phyloP scores from a whole-genome alignment of 1,140 invertebrate species.

The Drosophila nasuta region DNA sequence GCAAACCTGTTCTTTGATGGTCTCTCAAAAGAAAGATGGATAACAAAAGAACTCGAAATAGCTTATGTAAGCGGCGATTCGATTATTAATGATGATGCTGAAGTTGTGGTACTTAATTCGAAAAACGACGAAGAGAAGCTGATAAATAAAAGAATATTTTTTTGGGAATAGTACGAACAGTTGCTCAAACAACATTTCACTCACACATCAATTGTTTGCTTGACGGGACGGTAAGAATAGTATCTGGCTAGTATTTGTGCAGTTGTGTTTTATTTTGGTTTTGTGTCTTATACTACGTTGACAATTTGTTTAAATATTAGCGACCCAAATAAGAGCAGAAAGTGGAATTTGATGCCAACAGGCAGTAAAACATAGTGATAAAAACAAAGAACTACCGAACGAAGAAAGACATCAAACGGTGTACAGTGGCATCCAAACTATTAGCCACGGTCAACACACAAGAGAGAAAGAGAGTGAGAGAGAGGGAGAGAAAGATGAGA shows the following conservation, averaged over 20 bases:
- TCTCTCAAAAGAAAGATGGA: not conserved
- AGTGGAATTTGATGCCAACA: slow-evolving; percentile 69
- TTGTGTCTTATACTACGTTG: slow-evolving; percentile 13
- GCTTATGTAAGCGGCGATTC: slow-evolving; percentile 24
- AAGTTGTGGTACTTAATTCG: not conserved
- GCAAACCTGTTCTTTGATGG: slow-evolving; percentile 57
- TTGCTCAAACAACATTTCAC: slow-evolving; percentile 30
- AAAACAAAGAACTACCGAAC: slow-evolving; percentile 37
- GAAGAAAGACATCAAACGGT: slow-evolving; percentile 46
- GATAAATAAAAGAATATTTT: slow-evolving; percentile 6
- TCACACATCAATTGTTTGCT: not conserved
- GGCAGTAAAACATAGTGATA: slow-evolving; percentile 62
- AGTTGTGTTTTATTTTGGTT: slow-evolving; percentile 43
- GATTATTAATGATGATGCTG: slow-evolving; percentile 13
- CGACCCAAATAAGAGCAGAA: slow-evolving; percentile 68
- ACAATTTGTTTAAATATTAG: slow-evolving; percentile 62
- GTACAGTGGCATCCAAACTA: slow-evolving; percentile 58
- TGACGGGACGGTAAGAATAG: not conserved
- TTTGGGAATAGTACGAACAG: slow-evolving; percentile 10
- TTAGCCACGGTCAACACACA: slow-evolving; percentile 8
- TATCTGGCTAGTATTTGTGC: slow-evolving; percentile 38
- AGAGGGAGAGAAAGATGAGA: not conserved
- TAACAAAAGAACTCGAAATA: slow-evolving; percentile 7
- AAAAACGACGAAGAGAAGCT: not conserved
- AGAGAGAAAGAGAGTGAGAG: slow-evolving; percentile 27